These are phyloP conservation scores for Timema cristinae DNA, from an alignment of 2,888 invertebrate species.

Conservation along the genomic window DNA sequence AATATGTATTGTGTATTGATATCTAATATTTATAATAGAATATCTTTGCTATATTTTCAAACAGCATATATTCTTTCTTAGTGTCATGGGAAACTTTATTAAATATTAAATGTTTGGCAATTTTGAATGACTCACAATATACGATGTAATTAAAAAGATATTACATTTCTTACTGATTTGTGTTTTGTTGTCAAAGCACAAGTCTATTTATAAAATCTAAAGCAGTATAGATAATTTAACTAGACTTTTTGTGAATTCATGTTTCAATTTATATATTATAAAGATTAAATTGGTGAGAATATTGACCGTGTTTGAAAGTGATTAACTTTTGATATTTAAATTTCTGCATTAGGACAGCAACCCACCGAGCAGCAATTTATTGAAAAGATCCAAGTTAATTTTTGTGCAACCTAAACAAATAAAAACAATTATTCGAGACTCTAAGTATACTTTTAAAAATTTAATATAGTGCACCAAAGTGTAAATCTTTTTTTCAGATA, in stretches of 20 bases:
- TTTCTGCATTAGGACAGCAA: conserved; percentile 20
- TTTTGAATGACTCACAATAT: too few relatives aligned
- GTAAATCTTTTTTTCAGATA: too few relatives aligned
- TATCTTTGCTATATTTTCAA: too few relatives aligned
- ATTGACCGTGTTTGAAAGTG: background rate
- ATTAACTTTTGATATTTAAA: conserved; percentile 8
- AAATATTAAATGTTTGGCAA: too few relatives aligned
- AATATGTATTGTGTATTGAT: too few relatives aligned
- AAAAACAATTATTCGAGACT: too few relatives aligned
- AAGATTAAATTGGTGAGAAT: background rate
- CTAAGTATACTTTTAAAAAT: too few relatives aligned
- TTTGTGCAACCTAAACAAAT: background rate
- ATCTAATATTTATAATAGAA: too few relatives aligned
- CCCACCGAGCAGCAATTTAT: conserved; percentile 24
- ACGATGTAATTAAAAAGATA: too few relatives aligned
- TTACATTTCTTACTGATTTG: conserved; percentile 12
- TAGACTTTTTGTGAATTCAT: background rate
- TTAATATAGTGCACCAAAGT: too few relatives aligned
- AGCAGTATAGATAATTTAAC: conserved; percentile 3
- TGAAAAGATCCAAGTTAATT: conserved; percentile 12
- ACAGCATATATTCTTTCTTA: too few relatives aligned
- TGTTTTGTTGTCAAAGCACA: background rate
- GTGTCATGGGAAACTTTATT: too few relatives aligned
- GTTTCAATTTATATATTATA: background rate
- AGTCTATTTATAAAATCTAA: background rate